Conservation (phyloP, 2,797 vertebrate genomes). For the Lindbergichthys nudifrons region DNA sequence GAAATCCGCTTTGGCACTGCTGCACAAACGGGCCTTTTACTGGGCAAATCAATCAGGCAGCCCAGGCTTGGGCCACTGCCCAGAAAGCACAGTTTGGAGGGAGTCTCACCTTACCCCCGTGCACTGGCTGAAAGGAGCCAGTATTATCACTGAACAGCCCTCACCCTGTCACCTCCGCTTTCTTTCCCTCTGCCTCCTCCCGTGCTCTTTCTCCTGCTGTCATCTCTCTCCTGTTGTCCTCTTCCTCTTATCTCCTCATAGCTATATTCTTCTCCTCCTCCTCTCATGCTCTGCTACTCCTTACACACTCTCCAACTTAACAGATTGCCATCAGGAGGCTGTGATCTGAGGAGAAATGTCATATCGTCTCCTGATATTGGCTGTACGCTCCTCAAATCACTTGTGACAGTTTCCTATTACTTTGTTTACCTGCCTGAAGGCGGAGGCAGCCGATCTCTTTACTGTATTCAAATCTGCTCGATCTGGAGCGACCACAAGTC, state of each 20-base stretch:
- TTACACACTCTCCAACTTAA: slow-evolving; percentile 57
- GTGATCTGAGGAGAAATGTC: slow-evolving; percentile 74
- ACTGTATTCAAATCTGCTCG: slow-evolving; percentile 69
- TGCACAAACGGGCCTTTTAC: slow-evolving; percentile 81
- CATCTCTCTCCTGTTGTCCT: slow-evolving; percentile 35
- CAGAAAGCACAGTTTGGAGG: slow-evolving; percentile 84
- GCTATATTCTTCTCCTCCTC: slow-evolving; percentile 31
- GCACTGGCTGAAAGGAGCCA: slow-evolving; percentile 77
- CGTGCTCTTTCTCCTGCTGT: slow-evolving; percentile 57
- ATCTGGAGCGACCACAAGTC: slow-evolving; percentile 69
- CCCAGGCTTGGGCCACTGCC: slow-evolving; percentile 79
- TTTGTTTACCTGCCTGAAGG: slow-evolving; percentile 80
- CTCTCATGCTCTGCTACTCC: slow-evolving; percentile 53
- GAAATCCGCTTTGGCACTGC: slow-evolving; percentile 75
- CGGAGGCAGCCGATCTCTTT: slow-evolving; percentile 63
- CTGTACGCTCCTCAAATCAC: slow-evolving; percentile 70
- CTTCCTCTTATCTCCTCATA: slow-evolving; percentile 31
- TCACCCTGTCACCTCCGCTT: slow-evolving; percentile 68
- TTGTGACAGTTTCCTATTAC: slow-evolving; percentile 82
- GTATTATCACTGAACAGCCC: slow-evolving; percentile 78
- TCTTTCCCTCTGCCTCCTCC: slow-evolving; percentile 45
- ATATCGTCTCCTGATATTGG: slow-evolving; percentile 67
- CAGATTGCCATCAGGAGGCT: slow-evolving; percentile 76
- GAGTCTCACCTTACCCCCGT: slow-evolving; percentile 79
- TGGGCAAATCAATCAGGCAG: slow-evolving; percentile 78